Evolutionary conservation across 2,113 vertebrate species (phyloP), one percentile per base, ranked within the genome.

Genomic region (Etia nguti): DNA sequence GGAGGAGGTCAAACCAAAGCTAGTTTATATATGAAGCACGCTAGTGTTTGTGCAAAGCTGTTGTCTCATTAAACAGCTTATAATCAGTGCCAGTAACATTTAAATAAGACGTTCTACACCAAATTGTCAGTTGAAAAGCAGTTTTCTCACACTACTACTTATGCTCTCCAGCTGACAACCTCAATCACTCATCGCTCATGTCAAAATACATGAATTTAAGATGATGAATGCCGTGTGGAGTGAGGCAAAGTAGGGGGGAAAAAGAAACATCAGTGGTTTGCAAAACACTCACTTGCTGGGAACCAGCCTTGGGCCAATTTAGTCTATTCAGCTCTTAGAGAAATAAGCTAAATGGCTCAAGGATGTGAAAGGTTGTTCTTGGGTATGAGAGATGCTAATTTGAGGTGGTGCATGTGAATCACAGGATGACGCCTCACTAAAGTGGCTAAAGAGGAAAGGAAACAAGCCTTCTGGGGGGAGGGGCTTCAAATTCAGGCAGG

Each of bases 301-400:
- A 92, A 90, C 80, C 80, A 80, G 84, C 70, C 48, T 65, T 80
- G 52, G n/a, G 80, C 83, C 79, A 80, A 80, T 82, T 84, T 82
- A 87, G 87, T 87, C 86, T 55, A 90, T 87, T 93, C 62, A 88
- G 80, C 65, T 68, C 62, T 86, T 90, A 79, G n/a, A 81, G 56
- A 87, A 90, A 86, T 48, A 70, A 80, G 24, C 83, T 79, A 84
- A 89, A 91, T 84, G 88, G 87, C 84, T 92, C 9, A 52, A 89
- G 79, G 34, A 80, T 82, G 84, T 70, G 77, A 85, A 81, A 80
- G 88, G 83, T 48, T 84, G 62, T 75, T 73, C 24, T 62, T n/a
- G 26, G 50, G 55, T 79, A 80, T 81, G 80, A 89, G 48, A 18
- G 57, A 85, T 85, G 82, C 22, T 79, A 85, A 55, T 84, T 68